These are phyloP conservation scores for Crotalus tigris DNA, from an alignment of 2,113 vertebrate species.

Conservation along the genomic window DNA sequence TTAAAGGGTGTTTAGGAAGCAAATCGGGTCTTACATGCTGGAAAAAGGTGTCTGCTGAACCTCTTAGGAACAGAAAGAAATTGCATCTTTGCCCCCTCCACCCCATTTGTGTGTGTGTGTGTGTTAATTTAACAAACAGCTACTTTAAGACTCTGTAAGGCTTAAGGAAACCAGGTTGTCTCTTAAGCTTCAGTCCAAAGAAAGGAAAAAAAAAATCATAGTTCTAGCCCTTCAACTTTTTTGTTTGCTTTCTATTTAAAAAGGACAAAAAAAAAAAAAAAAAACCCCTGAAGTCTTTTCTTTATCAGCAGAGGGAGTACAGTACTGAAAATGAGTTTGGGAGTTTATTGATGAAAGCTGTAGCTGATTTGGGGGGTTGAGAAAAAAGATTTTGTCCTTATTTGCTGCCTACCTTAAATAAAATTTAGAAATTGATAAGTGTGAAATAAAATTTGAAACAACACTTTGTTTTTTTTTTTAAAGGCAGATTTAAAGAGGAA, in stretches of 20 bases:
- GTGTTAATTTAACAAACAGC: background rate
- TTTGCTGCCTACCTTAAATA: background rate
- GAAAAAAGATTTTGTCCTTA: background rate
- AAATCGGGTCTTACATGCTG: background rate
- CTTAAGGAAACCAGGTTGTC: background rate
- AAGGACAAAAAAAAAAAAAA: background rate
- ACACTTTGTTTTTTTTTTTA: background rate
- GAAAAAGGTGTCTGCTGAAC: background rate
- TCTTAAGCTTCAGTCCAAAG: background rate
- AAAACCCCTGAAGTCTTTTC: background rate
- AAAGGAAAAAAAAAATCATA: background rate
- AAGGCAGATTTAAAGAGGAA: background rate
- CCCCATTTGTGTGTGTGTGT: background rate
- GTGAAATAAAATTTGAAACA: background rate
- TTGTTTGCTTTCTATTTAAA: background rate
- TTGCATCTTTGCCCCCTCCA: background rate
- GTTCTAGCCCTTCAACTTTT: background rate
- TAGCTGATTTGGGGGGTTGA: background rate
- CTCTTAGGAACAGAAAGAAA: background rate
- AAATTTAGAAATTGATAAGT: background rate
- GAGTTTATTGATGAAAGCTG: background rate
- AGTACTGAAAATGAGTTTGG: background rate
- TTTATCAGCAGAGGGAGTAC: background rate
- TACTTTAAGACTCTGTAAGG: background rate
- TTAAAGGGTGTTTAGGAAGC: background rate